Percentiles rank a stretch among this genome's conserved stretches.
phyloP scores from a whole-genome alignment of 2,888 invertebrate species.

The Cephus pulcher region DNA sequence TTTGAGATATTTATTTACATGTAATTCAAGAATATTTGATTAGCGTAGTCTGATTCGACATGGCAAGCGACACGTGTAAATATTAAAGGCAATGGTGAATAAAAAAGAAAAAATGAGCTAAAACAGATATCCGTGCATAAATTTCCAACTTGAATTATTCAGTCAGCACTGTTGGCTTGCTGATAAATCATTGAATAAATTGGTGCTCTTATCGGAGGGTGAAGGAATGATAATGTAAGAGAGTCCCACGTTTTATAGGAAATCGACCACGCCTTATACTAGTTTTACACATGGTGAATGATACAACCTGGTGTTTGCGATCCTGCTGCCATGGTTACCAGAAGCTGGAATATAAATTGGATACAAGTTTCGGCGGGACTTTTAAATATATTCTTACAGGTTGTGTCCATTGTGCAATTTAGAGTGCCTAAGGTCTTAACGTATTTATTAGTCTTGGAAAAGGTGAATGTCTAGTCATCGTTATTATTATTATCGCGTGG shows the following conservation, averaged over 20 bases:
- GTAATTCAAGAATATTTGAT: background rate
- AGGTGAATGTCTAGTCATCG: background rate
- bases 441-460: background rate
- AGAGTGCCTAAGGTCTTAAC: background rate
- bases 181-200: background rate
- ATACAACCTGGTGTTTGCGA: conserved; percentile 18
- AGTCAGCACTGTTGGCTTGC: background rate
- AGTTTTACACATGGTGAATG: conserved; percentile 36
- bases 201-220: background rate
- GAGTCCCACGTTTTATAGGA: conserved; percentile 15
- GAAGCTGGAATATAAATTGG: background rate
- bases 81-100: background rate
- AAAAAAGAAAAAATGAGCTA: background rate
- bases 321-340: background rate
- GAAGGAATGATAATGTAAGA: background rate
- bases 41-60: background rate
- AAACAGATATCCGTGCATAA: background rate
- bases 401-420: background rate
- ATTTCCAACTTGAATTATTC: background rate
- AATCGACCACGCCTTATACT: conserved; percentile 16
- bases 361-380: background rate
- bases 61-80: background rate
- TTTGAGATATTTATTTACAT: background rate
- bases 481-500: background rate
- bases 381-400: background rate